Percentiles rank a stretch among this genome's conserved stretches.
These are phyloP conservation scores for Mormoops blainvillei DNA, from an alignment of 2,113 vertebrate genomes.

Conservation along the genomic window DNA sequence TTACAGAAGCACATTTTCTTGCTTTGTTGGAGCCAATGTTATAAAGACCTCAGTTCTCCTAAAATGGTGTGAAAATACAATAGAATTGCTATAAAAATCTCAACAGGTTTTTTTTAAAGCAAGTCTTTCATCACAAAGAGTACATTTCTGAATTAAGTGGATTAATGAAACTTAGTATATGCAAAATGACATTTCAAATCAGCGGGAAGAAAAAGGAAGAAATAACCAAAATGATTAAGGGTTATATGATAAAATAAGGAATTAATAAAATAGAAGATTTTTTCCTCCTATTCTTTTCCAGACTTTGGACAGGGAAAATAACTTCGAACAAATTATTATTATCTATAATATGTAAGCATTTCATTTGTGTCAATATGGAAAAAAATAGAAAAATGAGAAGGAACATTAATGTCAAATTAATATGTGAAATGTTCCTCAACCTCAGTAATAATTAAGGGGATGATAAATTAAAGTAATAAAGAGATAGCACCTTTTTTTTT, in stretches of 20 bases:
- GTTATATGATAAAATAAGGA: background rate
- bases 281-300: background rate
- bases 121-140: background rate
- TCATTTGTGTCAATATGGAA: background rate
- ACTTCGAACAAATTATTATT: background rate
- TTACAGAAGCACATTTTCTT: background rate
- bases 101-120: background rate
- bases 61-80: background rate
- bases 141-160: background rate
- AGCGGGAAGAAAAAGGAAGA: background rate
- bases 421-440: background rate
- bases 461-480: constrained; percentile 1
- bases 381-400: background rate
- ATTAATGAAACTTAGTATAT: background rate
- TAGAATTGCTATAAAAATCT: background rate
- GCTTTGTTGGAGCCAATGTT: background rate
- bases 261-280: background rate
- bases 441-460: background rate
- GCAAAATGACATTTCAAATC: background rate
- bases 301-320: background rate
- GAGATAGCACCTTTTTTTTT: background rate
- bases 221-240: background rate
- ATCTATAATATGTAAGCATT: background rate
- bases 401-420: background rate
- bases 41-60: background rate